phyloP scores from a whole-genome alignment of 2,888 invertebrate genomes.

The Pyrrhopygopsis socrates region DNA sequence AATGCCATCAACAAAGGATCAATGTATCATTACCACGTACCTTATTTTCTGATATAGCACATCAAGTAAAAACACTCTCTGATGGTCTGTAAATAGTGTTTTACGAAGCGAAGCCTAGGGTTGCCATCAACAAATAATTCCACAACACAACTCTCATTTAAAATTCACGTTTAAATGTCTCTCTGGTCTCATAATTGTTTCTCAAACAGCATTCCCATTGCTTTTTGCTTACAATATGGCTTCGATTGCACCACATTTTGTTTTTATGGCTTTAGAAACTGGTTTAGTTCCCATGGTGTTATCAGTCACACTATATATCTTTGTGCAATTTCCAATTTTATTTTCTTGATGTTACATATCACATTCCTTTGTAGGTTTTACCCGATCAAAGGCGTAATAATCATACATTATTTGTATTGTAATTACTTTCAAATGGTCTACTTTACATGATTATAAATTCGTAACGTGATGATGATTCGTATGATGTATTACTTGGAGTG shows the following conservation, averaged over 20 bases:
- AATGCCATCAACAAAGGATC: no score
- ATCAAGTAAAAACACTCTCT: no score
- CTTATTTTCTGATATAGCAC: no score
- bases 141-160: neutral
- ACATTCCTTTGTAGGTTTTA: neutral
- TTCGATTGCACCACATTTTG: slow-evolving; percentile 75
- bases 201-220: slow-evolving; percentile 72
- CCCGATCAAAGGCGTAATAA: neutral
- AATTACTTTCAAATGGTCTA: slow-evolving; percentile 31
- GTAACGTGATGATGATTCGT: neutral
- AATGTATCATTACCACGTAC: no score
- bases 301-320: slow-evolving; percentile 2
- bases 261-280: slow-evolving; percentile 81
- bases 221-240: slow-evolving; percentile 71
- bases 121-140: neutral
- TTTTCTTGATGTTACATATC: neutral
- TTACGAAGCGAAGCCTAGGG: neutral
- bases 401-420: slow-evolving; percentile 20
- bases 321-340: neutral
- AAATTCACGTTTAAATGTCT: slow-evolving; percentile 14
- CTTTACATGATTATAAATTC: slow-evolving; percentile 43
- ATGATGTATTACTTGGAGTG: neutral
- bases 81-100: neutral
- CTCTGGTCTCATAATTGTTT: slow-evolving; percentile 29
- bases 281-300: slow-evolving; percentile 83